Percentiles rank a stretch among this genome's conserved stretches.
phyloP scores from a whole-genome alignment of 2,888 invertebrate species.

The Mesochorus sp. region DNA sequence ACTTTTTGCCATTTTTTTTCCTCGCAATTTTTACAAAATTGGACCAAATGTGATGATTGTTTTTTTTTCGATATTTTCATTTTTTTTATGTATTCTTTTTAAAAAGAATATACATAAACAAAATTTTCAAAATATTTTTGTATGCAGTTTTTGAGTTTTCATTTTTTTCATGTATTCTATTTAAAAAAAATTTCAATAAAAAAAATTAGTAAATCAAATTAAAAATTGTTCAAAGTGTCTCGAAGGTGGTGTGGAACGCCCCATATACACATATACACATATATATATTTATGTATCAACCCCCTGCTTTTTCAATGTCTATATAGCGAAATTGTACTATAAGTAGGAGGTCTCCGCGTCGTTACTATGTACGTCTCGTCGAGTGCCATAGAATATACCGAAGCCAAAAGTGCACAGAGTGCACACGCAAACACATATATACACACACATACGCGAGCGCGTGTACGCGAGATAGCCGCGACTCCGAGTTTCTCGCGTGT shows the following conservation, averaged over 20 bases:
- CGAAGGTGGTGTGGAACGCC: neutral
- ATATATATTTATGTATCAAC: too few relatives aligned
- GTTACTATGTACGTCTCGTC: conserved; percentile 46
- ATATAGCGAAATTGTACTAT: neutral
- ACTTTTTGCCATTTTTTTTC: too few relatives aligned
- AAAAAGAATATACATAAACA: too few relatives aligned
- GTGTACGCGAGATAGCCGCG: neutral
- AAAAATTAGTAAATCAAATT: neutral
- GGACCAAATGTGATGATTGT: too few relatives aligned
- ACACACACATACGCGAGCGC: neutral
- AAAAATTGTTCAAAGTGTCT: neutral
- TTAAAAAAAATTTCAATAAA: too few relatives aligned
- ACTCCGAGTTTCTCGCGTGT: conserved; percentile 43
- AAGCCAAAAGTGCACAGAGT: conserved; percentile 59
- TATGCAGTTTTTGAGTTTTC: too few relatives aligned
- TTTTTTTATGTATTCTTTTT: too few relatives aligned
- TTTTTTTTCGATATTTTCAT: too few relatives aligned
- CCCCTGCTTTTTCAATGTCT: conserved; percentile 14
- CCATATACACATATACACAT: neutral
- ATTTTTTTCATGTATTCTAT: too few relatives aligned
- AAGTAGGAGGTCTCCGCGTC: conserved; percentile 26
- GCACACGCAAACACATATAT: conserved; percentile 34
- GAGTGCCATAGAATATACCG: conserved; percentile 39
- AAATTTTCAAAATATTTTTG: too few relatives aligned
- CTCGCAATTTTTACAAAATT: too few relatives aligned